These are phyloP conservation scores for Ellobius talpinus DNA, from an alignment of 2,113 vertebrate genomes.

Conservation along the genomic window DNA sequence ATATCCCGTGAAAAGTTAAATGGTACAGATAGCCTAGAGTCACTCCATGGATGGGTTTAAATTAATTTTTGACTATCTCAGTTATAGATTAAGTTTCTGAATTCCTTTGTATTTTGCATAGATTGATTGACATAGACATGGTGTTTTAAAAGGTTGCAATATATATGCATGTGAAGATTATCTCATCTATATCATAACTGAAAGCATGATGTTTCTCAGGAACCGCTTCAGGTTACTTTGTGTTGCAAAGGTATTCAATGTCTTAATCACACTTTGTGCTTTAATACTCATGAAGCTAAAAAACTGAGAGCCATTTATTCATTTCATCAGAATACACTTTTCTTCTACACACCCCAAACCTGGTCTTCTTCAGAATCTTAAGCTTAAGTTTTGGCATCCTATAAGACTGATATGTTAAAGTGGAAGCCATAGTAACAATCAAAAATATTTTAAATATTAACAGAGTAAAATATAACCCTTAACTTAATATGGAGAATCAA, in stretches of 20 bases:
- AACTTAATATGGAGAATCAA: not conserved
- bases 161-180: not conserved
- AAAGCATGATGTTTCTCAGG: not conserved
- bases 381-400: not conserved
- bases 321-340: not conserved
- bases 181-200: not conserved
- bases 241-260: not conserved
- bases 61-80: not conserved
- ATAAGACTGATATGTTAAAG: not conserved
- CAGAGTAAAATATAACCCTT: constrained; percentile 29
- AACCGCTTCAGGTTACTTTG: not conserved
- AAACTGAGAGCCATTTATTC: not conserved
- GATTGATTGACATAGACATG: not conserved
- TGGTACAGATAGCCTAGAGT: not conserved
- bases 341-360: not conserved
- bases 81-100: not conserved
- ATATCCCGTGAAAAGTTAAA: not conserved
- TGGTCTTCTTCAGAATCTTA: not conserved
- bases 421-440: not conserved
- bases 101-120: not conserved
- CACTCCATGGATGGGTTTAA: not conserved
- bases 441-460: constrained; percentile 44
- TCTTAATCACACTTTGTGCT: not conserved
- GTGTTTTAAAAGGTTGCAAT: not conserved
- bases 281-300: not conserved